These are phyloP conservation scores for Drosophila neocordata DNA, from an alignment of 1,140 invertebrate species.

Conservation along the genomic window DNA sequence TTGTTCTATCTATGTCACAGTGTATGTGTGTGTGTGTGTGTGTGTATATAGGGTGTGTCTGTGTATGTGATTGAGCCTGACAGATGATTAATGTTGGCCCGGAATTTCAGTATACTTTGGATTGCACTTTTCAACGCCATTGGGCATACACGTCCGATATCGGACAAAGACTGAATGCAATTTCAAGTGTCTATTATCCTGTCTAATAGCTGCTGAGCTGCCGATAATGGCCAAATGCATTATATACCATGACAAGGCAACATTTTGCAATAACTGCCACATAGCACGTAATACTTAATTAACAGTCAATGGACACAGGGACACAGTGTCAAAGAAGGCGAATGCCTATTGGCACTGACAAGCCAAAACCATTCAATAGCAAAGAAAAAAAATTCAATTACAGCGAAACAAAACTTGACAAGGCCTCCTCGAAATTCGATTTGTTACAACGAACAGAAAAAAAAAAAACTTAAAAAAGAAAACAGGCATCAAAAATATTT, in stretches of 20 bases:
- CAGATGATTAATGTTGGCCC: slow-evolving; percentile 62
- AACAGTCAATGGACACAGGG: not conserved
- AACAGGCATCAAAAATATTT: slow-evolving; percentile 18
- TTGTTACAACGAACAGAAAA: slow-evolving; percentile 29
- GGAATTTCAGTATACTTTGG: slow-evolving; percentile 3
- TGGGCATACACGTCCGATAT: slow-evolving; percentile 6
- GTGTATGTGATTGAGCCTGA: slow-evolving; percentile 25
- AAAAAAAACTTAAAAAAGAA: slow-evolving; percentile 19
- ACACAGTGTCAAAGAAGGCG: not conserved
- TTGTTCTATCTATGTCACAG: slow-evolving; percentile 19
- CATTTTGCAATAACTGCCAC: slow-evolving; percentile 31
- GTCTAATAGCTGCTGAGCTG: slow-evolving; percentile 39
- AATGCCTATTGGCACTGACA: not conserved
- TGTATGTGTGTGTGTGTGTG: not conserved
- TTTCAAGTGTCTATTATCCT: slow-evolving; percentile 57
- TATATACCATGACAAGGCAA: slow-evolving; percentile 27
- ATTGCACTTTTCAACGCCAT: slow-evolving; percentile 37
- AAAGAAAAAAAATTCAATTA: slow-evolving; percentile 61
- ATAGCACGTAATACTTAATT: slow-evolving; percentile 51
- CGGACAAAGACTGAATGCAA: slow-evolving; percentile 37
- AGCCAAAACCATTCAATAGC: not conserved
- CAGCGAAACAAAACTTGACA: slow-evolving; percentile 53
- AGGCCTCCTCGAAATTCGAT: slow-evolving; percentile 13
- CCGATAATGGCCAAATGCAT: slow-evolving; percentile 34
- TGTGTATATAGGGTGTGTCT: not conserved